phyloP scores from a whole-genome alignment of 1,140 invertebrate species.

The Limonius californicus region DNA sequence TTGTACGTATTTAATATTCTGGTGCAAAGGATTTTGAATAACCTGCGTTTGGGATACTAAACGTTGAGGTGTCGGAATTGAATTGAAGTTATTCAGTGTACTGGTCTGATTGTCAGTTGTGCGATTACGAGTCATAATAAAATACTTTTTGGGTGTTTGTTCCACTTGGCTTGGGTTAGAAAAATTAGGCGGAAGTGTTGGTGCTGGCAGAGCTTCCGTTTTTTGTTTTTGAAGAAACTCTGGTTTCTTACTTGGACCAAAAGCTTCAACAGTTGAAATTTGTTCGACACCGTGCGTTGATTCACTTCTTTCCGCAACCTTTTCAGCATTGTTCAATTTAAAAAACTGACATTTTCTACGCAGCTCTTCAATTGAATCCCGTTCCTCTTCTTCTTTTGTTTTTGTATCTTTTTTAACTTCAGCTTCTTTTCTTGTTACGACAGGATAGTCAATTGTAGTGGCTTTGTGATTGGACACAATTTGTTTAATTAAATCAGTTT shows the following conservation, averaged over 20 bases:
- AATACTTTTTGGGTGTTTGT: neutral
- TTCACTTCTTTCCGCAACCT: neutral
- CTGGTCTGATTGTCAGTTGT: too few species aligned
- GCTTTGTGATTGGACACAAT: conserved; percentile 29
- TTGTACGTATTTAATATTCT: conserved; percentile 14
- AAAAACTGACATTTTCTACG: conserved; percentile 30
- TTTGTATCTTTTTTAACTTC: too few species aligned
- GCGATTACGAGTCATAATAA: too few species aligned
- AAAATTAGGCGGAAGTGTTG: neutral
- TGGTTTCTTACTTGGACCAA: neutral
- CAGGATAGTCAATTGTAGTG: conserved; percentile 10
- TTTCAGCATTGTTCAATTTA: neutral
- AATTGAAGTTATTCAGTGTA: too few species aligned
- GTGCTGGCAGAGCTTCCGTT: neutral
- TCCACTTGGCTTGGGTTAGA: neutral
- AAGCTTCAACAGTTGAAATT: too few species aligned
- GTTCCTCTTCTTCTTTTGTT: conserved; percentile 15
- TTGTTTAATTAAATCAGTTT: conserved; percentile 39
- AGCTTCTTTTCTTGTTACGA: conserved; percentile 22
- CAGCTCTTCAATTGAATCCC: conserved; percentile 28
- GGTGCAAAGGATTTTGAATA: too few species aligned
- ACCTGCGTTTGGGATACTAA: too few species aligned
- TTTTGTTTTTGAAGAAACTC: neutral
- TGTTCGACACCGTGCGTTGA: neutral
- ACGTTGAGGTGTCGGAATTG: too few species aligned